Conservation (phyloP, 1,140 invertebrate species). For the Chelonus insularis region DNA sequence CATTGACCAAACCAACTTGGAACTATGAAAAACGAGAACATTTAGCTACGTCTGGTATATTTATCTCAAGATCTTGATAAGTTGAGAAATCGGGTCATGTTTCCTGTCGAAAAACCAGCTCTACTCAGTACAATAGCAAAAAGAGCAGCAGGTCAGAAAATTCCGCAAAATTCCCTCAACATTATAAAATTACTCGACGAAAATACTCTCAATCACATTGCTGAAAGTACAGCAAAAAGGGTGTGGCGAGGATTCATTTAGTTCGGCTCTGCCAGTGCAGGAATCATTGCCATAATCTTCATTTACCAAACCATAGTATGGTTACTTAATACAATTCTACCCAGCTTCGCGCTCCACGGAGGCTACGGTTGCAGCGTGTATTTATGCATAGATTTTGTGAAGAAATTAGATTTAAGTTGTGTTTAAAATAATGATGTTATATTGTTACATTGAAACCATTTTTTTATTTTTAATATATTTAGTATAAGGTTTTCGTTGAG, state of each 20-base stretch:
- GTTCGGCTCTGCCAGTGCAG: background rate
- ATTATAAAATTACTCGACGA: background rate
- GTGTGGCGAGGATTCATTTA: background rate
- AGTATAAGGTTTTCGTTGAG: too few species aligned
- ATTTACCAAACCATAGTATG: too few species aligned
- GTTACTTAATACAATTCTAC: too few species aligned
- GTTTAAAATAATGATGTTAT: too few species aligned
- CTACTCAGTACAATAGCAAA: background rate
- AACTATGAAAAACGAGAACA: background rate
- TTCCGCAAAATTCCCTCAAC: background rate
- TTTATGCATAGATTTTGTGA: too few species aligned
- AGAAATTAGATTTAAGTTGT: too few species aligned
- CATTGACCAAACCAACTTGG: background rate
- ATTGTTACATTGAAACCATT: too few species aligned
- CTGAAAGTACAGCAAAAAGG: background rate
- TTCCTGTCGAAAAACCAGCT: background rate
- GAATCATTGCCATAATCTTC: background rate
- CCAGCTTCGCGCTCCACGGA: too few species aligned
- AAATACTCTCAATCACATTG: background rate
- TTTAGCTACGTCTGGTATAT: background rate
- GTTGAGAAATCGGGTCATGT: background rate
- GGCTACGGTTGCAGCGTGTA: too few species aligned
- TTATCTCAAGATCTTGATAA: background rate
- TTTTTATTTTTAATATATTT: too few species aligned
- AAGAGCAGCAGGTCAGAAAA: background rate